Evolutionary conservation across 1,140 invertebrate genomes (phyloP).

Genomic region (Lepidurus arcticus): DNA sequence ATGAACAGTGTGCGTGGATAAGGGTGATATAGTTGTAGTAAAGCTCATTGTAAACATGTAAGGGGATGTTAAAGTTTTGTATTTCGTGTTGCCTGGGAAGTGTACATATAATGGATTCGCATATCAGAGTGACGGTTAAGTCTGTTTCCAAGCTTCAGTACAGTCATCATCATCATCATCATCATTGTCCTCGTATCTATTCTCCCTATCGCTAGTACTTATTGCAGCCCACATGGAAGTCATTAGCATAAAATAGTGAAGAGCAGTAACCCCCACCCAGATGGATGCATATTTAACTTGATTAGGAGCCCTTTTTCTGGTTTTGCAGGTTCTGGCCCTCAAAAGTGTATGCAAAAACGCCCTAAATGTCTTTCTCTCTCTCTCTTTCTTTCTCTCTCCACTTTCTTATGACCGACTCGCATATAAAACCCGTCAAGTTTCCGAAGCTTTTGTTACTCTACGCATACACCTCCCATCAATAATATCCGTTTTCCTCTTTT

Average conservation of each 20-base stretch:
- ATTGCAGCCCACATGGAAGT: neutral
- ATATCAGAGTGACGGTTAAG: neutral
- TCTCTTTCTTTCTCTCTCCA: neutral
- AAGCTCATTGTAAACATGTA: no score
- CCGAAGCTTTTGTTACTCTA: neutral
- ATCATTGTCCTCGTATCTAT: neutral
- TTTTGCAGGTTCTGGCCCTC: neutral
- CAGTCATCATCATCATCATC: conserved; percentile 19
- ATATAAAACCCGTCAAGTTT: neutral
- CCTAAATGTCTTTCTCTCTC: neutral
- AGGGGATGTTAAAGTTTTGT: neutral
- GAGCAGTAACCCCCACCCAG: neutral
- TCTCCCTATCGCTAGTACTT: conserved; percentile 10
- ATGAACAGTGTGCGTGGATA: no score
- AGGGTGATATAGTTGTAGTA: no score
- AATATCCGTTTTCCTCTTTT: neutral
- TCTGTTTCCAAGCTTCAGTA: neutral
- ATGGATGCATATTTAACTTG: conserved; percentile 8
- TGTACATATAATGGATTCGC: neutral
- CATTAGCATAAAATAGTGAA: conserved; percentile 5
- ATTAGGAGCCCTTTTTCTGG: neutral
- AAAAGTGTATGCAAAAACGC: conserved; percentile 1
- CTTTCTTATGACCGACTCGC: neutral
- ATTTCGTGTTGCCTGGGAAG: neutral
- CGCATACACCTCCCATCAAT: neutral